Evolutionary conservation across 1,140 invertebrate species (phyloP).

Genomic region (Meloidogyne exigua): DNA sequence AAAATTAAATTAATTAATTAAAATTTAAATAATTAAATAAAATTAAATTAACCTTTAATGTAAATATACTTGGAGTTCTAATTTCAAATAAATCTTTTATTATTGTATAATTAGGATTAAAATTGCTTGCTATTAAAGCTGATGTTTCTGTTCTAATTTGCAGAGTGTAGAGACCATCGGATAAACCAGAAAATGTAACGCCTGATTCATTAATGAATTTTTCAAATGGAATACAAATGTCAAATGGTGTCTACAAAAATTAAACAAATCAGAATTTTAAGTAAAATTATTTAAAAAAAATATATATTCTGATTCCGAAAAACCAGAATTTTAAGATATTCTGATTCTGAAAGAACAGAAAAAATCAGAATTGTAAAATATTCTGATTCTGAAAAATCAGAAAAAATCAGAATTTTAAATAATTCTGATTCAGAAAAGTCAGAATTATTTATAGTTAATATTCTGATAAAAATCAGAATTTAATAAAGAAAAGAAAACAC

Average conservation of each 20-base stretch:
- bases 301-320: too few relatives aligned
- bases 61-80: constrained; percentile 59
- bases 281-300: too few relatives aligned
- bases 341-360: too few relatives aligned
- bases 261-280: neutral
- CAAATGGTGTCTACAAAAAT: constrained; percentile 48
- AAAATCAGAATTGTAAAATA: too few relatives aligned
- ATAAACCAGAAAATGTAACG: constrained; percentile 65
- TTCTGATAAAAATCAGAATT: neutral
- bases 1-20: too few relatives aligned
- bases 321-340: neutral
- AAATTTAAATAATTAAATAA: constrained; percentile 12
- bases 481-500: constrained; percentile 6
- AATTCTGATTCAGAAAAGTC: too few relatives aligned
- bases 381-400: too few relatives aligned
- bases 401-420: neutral
- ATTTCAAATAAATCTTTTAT: constrained; percentile 72
- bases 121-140: constrained; percentile 73
- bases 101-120: constrained; percentile 72
- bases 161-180: constrained; percentile 81
- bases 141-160: constrained; percentile 77
- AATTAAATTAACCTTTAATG: constrained; percentile 17
- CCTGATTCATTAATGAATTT: constrained; percentile 43
- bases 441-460: neutral
- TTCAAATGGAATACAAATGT: constrained; percentile 32